Evolutionary conservation across 2,113 vertebrate species (phyloP).

Genomic region (Onychostruthus taczanowskii): DNA sequence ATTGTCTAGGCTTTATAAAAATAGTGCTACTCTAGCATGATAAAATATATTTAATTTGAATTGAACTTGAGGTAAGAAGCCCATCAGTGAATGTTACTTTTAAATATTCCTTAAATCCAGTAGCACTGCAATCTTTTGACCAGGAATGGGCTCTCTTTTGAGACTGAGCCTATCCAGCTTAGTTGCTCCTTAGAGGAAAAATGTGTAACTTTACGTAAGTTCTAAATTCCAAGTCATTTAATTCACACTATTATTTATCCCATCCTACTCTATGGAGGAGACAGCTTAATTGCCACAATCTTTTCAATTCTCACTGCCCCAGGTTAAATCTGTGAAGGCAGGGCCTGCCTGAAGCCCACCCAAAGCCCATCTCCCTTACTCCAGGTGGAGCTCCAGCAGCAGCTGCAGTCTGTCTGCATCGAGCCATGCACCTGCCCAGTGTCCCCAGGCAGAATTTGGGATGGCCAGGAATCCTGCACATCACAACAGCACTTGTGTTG

Average conservation of each 20-base stretch:
- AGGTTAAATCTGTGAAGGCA: fast-evolving
- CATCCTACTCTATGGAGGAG: background rate
- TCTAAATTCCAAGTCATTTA: background rate
- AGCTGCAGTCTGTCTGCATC: background rate
- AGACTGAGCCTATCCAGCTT: background rate
- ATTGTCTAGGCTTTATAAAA: slow-evolving; percentile 47
- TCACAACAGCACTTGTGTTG: background rate
- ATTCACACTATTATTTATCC: background rate
- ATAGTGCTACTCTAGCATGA: background rate
- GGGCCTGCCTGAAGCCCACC: background rate
- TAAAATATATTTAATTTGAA: background rate
- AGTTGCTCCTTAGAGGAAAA: background rate
- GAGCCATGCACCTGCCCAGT: background rate
- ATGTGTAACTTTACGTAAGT: background rate
- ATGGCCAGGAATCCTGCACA: background rate
- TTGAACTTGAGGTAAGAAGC: slow-evolving; percentile 20
- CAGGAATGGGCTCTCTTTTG: background rate
- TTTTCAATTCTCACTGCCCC: background rate
- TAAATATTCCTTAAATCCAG: background rate
- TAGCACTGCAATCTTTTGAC: background rate
- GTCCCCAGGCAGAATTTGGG: background rate
- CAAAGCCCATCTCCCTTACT: background rate
- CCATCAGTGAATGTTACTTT: background rate
- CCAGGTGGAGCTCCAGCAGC: background rate
- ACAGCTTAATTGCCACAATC: background rate